phyloP scores from a whole-genome alignment of 1,140 invertebrate genomes.

The Lasaia peninsularis region DNA sequence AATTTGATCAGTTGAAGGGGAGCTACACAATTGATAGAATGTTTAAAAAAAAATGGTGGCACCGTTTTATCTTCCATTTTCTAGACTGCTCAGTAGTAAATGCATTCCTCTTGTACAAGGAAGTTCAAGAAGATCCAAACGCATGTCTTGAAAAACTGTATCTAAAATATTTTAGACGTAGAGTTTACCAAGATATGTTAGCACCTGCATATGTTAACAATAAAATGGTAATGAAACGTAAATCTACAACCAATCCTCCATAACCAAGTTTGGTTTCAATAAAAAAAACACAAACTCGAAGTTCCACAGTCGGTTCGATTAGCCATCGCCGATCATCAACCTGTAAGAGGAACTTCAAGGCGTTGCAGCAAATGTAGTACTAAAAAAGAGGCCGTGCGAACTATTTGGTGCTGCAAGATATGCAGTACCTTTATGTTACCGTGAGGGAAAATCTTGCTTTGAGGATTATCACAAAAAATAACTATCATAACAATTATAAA shows the following conservation, averaged over 20 bases:
- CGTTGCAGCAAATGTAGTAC: slow-evolving; percentile 24
- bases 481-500: too few species aligned
- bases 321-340: slow-evolving; percentile 21
- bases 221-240: background rate
- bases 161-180: slow-evolving; percentile 21
- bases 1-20: background rate
- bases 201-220: background rate
- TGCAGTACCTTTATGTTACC: slow-evolving; percentile 21
- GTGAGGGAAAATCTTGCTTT: slow-evolving; percentile 19
- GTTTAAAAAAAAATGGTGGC: slow-evolving; percentile 21
- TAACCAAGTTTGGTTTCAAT: slow-evolving; percentile 17
- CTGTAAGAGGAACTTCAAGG: slow-evolving; percentile 23
- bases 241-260: slow-evolving; percentile 20
- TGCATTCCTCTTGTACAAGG: slow-evolving; percentile 23
- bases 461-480: slow-evolving; percentile 23
- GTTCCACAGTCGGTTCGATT: slow-evolving; percentile 14
- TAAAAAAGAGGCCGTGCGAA: slow-evolving; percentile 18
- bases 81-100: slow-evolving; percentile 26
- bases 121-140: slow-evolving; percentile 19
- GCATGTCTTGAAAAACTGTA: slow-evolving; percentile 16
- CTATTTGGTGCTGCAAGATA: slow-evolving; percentile 1
- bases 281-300: slow-evolving; percentile 19
- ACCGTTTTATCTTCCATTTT: slow-evolving; percentile 26
- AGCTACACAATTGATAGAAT: slow-evolving; percentile 15
- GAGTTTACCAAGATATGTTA: background rate